Conservation (phyloP, 2,888 invertebrate genomes). For the Zelleria hepariella region DNA sequence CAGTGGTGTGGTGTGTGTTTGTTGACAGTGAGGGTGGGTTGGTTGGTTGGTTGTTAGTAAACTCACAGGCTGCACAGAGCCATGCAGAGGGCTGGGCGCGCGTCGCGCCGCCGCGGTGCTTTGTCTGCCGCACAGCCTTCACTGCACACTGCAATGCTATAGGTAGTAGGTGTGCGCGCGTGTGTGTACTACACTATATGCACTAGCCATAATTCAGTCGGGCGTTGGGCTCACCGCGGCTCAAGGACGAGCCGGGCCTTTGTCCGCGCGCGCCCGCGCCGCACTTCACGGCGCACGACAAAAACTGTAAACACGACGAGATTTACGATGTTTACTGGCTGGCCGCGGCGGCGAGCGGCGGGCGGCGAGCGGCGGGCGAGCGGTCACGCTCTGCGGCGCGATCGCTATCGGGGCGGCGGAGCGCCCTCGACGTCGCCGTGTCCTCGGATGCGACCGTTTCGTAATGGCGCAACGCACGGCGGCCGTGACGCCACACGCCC, state of each 20-base stretch:
- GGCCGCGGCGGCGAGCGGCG: slow-evolving; percentile 27
- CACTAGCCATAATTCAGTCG: slow-evolving; percentile 56
- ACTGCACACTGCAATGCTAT: slow-evolving; percentile 50
- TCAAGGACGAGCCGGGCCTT: slow-evolving; percentile 9
- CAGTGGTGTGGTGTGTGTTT: slow-evolving; percentile 47
- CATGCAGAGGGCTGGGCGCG: slow-evolving; percentile 35
- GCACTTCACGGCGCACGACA: slow-evolving; percentile 13
- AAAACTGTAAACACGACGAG: slow-evolving; percentile 65
- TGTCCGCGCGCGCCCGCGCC: slow-evolving; percentile 7
- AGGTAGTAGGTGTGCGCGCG: slow-evolving; percentile 47
- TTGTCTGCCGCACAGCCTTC: slow-evolving; percentile 70
- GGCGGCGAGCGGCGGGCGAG: slow-evolving; percentile 16
- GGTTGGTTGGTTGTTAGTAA: slow-evolving; percentile 60
- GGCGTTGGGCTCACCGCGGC: slow-evolving; percentile 34
- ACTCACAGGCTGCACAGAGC: slow-evolving; percentile 30
- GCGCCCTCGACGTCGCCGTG: slow-evolving; percentile 37
- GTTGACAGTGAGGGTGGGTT: no score
- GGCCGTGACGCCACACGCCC: slow-evolving; percentile 65
- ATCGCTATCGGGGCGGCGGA: slow-evolving; percentile 46
- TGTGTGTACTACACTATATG: slow-evolving; percentile 41
- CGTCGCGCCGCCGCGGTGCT: slow-evolving; percentile 36
- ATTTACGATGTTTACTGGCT: slow-evolving; percentile 37
- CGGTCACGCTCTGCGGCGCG: slow-evolving; percentile 64
- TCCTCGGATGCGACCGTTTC: slow-evolving; percentile 56
- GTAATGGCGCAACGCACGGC: slow-evolving; percentile 67